Base-by-base conservation (phyloP, 1,140 invertebrate genomes). In the Hirudo medicinalis region DNA sequence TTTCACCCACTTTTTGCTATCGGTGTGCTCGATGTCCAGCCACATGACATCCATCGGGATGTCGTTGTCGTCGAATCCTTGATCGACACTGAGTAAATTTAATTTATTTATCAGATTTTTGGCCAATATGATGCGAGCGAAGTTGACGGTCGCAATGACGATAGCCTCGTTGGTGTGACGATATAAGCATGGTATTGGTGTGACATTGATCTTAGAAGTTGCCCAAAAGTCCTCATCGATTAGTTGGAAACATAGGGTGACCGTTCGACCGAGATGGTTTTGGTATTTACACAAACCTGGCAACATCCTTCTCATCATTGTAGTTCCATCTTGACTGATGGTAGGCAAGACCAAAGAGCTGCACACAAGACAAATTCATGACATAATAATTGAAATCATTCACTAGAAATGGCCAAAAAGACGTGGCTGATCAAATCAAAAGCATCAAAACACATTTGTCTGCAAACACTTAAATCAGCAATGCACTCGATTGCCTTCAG, bases 251-350 rank as follows among this genome's bases (percentile, higher is more conserved):
- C 54, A 9, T 5, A 57, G 9, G 25, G 54, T 20, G 54, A n/a
- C n/a, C n/a, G n/a, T n/a, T n/a, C 9, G 54, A 57, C 20, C 9
- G 19, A 0, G 17, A 25, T 22, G 29, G 29, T n/a, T 8, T 8
- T 32, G 57, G 17, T 63, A 13, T 25, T 25, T 63, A 5, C 19
- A 77, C 78, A 77, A 77, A 81, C 79, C 74, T 78, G 40, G 87
- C 84, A 0, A 99, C 94, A 83, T 99, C 97, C 15, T 91, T 87
- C 80, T 98, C 89, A 81, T 97, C 93, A 76, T 96, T 95, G 82
- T 99, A 99, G 82, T 99, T 99, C 97, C 97, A 99, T 67, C 97
- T 87, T 75, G 88, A 90, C 82, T 99, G 97, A 83, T 99, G 97
- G 81, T 97, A 98, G 20, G 86, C 93, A 70, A 99, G 82, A 0